Base-by-base conservation (phyloP, 2,113 vertebrate species). In the Guaruba guarouba region DNA sequence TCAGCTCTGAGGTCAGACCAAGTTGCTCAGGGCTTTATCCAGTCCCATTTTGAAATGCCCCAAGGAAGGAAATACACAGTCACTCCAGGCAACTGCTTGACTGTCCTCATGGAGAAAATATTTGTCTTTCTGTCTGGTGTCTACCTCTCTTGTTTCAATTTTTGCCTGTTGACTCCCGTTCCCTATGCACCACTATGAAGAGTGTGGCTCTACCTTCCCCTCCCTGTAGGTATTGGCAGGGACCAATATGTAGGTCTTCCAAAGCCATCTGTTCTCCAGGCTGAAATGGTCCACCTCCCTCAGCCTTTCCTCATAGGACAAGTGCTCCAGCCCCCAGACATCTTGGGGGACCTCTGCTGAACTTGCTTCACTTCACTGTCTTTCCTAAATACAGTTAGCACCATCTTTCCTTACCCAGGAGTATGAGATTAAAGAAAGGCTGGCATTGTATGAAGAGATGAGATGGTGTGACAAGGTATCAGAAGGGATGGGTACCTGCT, bases 401-500 rank as follows among this genome's bases (percentile, higher is more conserved):
- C 1, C 49, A 63, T 20, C 51, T 33, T 51, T 67, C 61, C 75
- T 46, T 39, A 39, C 27, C 28, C 48, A 1, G 2, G 13, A 67
- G 17, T 4, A n/a, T 23, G 79, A 74, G 43, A 57, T 22, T 78
- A 81, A 78, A 59, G 73, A 39, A 80, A 78, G 61, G 46, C 31
- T 13, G 37, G 73, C 9, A 5, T 14, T 46, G n/a, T 3, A 1
- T 18, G 43, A 74, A 86, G 77, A 86, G 55, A 33, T 4, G 17
- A 54, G 81, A 68, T 28, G 31, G 17, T 6, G 23, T 43, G 71
- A 35, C 51, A 46, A 51, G 24, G 7, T 3, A 39, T 7, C 25
- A n/a, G 64, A 37, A 31, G 48, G 62, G 41, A 67, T 5, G 70
- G 86, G 88, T 97, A 99, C 99, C 99, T 98, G 97, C 97, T 39